These are phyloP conservation scores for Myrmecobius fasciatus DNA, from an alignment of 2,113 vertebrate species.

Conservation along the genomic window DNA sequence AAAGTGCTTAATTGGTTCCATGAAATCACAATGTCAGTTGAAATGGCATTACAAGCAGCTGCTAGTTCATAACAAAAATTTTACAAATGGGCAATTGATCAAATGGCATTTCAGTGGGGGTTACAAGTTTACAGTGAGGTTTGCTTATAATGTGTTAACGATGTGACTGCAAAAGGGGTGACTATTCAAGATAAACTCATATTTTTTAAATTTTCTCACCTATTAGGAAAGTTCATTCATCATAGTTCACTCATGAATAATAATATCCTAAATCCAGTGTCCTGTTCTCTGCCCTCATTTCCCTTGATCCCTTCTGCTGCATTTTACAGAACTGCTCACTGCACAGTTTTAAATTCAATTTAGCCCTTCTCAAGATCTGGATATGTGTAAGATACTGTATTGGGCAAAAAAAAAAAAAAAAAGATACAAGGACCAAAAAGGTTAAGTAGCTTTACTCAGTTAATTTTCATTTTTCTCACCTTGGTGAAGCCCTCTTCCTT, in stretches of 20 bases:
- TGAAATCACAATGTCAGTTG: neutral
- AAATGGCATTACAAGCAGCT: conserved; percentile 1
- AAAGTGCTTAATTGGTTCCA: neutral
- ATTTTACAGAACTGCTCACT: neutral
- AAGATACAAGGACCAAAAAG: neutral
- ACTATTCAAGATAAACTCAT: neutral
- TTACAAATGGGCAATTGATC: neutral
- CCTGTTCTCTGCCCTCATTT: neutral
- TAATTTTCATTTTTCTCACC: neutral
- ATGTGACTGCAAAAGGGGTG: neutral
- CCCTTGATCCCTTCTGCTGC: neutral
- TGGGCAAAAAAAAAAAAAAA: neutral
- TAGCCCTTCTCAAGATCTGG: neutral
- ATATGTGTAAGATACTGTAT: neutral
- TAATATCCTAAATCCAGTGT: neutral
- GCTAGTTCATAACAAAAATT: neutral
- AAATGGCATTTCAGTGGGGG: neutral
- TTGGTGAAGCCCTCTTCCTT: neutral
- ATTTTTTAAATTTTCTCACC: neutral
- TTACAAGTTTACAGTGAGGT: neutral
- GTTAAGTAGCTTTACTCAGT: neutral
- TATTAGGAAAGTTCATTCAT: neutral
- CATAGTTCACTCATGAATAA: neutral
- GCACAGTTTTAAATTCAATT: neutral
- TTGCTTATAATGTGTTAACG: neutral